Percentiles rank a stretch among this genome's conserved stretches.
phyloP scores from a whole-genome alignment of 2,888 invertebrate species.

The Epinotia bilunana region DNA sequence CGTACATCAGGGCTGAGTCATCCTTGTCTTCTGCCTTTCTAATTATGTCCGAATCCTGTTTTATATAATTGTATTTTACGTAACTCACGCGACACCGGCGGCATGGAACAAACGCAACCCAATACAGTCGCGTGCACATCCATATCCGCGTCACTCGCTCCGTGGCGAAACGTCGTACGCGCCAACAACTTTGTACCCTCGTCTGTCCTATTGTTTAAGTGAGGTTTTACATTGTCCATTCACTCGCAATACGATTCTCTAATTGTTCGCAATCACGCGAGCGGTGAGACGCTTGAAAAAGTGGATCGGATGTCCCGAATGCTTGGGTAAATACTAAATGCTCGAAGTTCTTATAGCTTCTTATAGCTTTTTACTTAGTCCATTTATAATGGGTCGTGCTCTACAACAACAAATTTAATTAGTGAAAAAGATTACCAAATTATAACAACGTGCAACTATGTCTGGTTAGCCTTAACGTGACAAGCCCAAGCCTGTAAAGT shows the following conservation, averaged over 20 bases:
- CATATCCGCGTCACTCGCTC: slow-evolving; percentile 9
- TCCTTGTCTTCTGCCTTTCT: not conserved
- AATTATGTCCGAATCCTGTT: not conserved
- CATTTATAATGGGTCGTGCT: too few relatives aligned
- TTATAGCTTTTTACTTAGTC: not conserved
- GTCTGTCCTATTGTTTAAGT: not conserved
- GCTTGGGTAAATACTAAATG: not conserved
- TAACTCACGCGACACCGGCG: slow-evolving; percentile 12
- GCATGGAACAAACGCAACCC: slow-evolving; percentile 21
- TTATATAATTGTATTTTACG: not conserved
- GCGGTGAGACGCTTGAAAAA: slow-evolving; percentile 2
- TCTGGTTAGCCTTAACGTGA: too few relatives aligned
- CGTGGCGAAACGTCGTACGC: not conserved
- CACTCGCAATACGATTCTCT: slow-evolving; percentile 11
- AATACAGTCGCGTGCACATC: slow-evolving; percentile 23
- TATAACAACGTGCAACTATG: too few relatives aligned
- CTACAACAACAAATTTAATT: too few relatives aligned
- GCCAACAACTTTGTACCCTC: not conserved
- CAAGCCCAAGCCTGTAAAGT: too few relatives aligned
- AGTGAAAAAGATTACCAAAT: too few relatives aligned
- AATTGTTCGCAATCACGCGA: slow-evolving; percentile 21
- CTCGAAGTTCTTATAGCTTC: not conserved
- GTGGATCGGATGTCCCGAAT: not conserved
- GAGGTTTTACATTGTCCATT: slow-evolving; percentile 8
- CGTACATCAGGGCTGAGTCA: not conserved